Evolutionary conservation across 2,888 invertebrate genomes (phyloP), one percentile per base, ranked within the genome.

Genomic region (Odontocolon sp.): DNA sequence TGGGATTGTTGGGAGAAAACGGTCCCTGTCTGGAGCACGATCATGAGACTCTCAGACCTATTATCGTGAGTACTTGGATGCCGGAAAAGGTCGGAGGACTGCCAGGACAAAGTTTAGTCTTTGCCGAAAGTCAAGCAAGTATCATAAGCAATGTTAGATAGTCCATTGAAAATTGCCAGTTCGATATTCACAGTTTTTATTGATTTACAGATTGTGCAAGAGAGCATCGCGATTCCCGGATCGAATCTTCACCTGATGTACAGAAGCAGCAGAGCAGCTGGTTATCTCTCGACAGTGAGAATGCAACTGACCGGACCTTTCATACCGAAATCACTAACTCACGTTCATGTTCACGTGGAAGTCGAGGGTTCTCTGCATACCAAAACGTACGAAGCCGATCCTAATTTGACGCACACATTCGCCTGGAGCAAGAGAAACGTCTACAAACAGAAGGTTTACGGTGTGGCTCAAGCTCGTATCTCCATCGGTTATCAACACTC

Each of bases 351-450:
- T 14, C 94, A 96, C 82, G 96, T 97, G 0, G 96, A 96, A 87
- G 97, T 98, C 74, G 98, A 98, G 91, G 99, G 99, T 3, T 96
- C 97, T 1, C 92, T 97, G 9, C 96, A 98, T 90, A 95, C 97
- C 9, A 96, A 96, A 90, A 95, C 95, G 0, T 98, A 99, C 90
- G 99, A 99, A 91, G 98, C 99, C 0, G 98, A 98, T 91, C 97
- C 98, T 0, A 96, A 97, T 89, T 92, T 99, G 73, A 96, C 96
- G 61, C 98, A 98, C 91, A 97, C 97, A 5, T 99, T 98, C 89
- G 97, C 98, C 1, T 99, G 99, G 99, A 98, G 98, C 91, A 97
- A 98, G 90, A 93, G 97, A 78, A 99, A 99, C 90, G 98, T 98
- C 42, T 99, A 99, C 91, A 96, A 97, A 87, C 98, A 99, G 91